These are phyloP conservation scores for Drosophila subobscura DNA, from an alignment of 1,140 invertebrate genomes.

Conservation along the genomic window DNA sequence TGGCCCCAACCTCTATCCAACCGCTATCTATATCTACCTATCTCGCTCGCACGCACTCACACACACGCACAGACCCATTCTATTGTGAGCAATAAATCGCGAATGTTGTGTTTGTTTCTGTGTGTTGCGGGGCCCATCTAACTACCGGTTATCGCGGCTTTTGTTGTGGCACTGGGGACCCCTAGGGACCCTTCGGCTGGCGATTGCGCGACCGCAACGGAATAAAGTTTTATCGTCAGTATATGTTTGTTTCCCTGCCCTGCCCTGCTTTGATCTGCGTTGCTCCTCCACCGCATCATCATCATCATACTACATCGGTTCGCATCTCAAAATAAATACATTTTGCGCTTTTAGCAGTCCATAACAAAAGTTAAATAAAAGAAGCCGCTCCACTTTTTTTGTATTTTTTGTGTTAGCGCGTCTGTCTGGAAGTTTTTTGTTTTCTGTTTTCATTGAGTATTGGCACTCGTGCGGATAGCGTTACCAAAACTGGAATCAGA, in stretches of 20 bases:
- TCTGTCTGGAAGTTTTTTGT: conserved; percentile 15
- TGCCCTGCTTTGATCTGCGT: no score
- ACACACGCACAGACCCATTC: conserved; percentile 11
- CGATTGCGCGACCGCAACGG: no score
- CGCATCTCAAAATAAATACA: background rate
- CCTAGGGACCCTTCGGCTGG: no score
- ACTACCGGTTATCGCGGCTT: conserved; percentile 59
- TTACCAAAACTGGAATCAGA: conserved; percentile 17
- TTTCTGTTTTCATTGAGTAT: background rate
- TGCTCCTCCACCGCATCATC: no score
- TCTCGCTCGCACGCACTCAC: background rate
- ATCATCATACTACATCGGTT: no score
- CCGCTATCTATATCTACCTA: background rate
- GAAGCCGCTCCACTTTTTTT: conserved; percentile 9
- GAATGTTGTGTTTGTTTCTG: background rate
- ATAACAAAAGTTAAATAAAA: conserved; percentile 17
- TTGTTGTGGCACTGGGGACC: conserved; percentile 7
- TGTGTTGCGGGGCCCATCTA: conserved; percentile 5
- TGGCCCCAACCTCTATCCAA: background rate
- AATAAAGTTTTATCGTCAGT: conserved; percentile 1
- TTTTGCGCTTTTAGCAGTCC: conserved; percentile 21
- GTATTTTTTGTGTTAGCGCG: background rate
- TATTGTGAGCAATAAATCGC: conserved; percentile 43
- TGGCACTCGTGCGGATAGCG: conserved; percentile 3
- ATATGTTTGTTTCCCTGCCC: no score